These are phyloP conservation scores for Typhlichthys eigenmanni DNA, from an alignment of 2,797 vertebrate species.

Conservation along the genomic window DNA sequence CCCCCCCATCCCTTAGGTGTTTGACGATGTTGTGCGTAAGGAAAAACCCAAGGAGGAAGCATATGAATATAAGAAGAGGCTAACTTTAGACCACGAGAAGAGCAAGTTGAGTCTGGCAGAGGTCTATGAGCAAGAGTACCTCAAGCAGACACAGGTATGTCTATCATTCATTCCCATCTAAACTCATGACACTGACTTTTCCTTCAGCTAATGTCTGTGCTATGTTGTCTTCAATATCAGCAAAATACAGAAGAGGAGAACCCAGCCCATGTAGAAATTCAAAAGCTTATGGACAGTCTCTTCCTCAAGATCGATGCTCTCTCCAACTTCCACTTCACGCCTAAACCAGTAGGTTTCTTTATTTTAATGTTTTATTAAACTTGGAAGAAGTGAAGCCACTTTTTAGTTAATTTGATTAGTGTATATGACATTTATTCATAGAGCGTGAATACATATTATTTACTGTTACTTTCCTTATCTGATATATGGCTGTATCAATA, in stretches of 20 bases:
- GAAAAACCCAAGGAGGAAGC: slow-evolving; percentile 93
- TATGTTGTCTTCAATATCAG: slow-evolving; percentile 61
- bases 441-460: too few relatives aligned
- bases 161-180: background rate
- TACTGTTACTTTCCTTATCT: too few relatives aligned
- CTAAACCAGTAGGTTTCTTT: slow-evolving; percentile 86
- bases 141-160: slow-evolving; percentile 90
- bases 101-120: slow-evolving; percentile 95
- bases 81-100: slow-evolving; percentile 94
- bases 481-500: too few relatives aligned
- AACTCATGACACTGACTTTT: too few relatives aligned
- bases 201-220: background rate
- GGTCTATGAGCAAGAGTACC: slow-evolving; percentile 94
- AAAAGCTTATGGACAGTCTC: slow-evolving; percentile 91
- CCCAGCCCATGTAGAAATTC: slow-evolving; percentile 90
- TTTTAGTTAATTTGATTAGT: too few relatives aligned
- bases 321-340: slow-evolving; percentile 97
- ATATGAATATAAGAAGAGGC: slow-evolving; percentile 93
- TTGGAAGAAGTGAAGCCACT: too few relatives aligned
- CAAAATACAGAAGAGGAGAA: slow-evolving; percentile 88
- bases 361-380: background rate
- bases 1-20: slow-evolving; percentile 74
- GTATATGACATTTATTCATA: too few relatives aligned
- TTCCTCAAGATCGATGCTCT: slow-evolving; percentile 94
- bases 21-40: slow-evolving; percentile 94